Base-by-base conservation (phyloP, 2,888 invertebrate genomes). In the Arctia plantaginis region DNA sequence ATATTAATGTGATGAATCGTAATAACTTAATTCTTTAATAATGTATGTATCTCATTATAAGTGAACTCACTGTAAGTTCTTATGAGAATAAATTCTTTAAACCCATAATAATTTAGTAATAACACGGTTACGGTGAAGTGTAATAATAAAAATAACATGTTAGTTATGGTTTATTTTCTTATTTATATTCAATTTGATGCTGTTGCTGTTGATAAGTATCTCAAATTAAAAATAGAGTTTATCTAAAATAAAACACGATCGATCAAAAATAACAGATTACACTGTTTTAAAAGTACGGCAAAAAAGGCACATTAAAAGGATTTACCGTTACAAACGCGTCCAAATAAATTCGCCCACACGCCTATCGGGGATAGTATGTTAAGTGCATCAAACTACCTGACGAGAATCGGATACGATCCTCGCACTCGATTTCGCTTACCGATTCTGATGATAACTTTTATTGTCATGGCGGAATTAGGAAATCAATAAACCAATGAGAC, bases 301-400 rank as follows among this genome's bases (percentile, higher is more conserved):
- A 80, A 18, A 87, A 66, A 76, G 84, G 82, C 86, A 88, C 86
- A 85, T 83, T 86, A 81, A 65, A 78, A 91, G 90, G 90, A 91
- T 88, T 84, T 86, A 88, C 91, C 90, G 91, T 91, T 91, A 90
- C 84, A 80, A 85, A 80, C 75, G 88, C 82, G 86, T 85, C 87
- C 88, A 89, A 88, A 88, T 87, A 86, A 82, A 88, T 84, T 86
- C 88, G 85, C 86, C 86, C 83, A 87, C 87, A 81, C 80, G 77
- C 79, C 82, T 77, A 93, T 88, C 87, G 90, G 79, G 93, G 90
- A 90, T 88, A 93, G 90, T 93, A 86, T 92, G 93, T 90, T 92
- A 90, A 91, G 88, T 87, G 83, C 83, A 82, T 86, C 86, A 81
- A 72, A 77, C 81, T 87, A 90, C 93, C 89, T 92, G 93, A 92